Conservation (phyloP, 2,888 invertebrate species). For the Listrodromus nycthemerus region DNA sequence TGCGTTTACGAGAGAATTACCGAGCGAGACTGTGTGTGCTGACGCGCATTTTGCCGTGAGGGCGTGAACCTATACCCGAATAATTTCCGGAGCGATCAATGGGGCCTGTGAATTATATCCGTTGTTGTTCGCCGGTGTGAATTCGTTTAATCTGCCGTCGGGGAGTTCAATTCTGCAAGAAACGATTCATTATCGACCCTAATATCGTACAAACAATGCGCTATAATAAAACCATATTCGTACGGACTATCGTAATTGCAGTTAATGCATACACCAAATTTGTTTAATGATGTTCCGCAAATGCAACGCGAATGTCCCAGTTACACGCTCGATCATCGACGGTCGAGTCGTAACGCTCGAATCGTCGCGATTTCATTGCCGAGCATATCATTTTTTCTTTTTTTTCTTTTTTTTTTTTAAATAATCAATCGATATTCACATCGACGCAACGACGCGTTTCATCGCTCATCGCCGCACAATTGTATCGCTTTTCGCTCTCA, state of each 20-base stretch:
- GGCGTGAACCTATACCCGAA: constrained; percentile 65
- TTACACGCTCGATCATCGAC: constrained; percentile 57
- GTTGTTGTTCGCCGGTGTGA: constrained; percentile 47
- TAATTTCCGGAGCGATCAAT: constrained; percentile 69
- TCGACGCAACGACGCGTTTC: neutral
- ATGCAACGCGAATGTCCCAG: constrained; percentile 30
- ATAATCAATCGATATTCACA: constrained; percentile 5
- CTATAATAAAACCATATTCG: constrained; percentile 19
- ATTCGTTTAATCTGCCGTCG: constrained; percentile 32
- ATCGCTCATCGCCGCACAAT: too few species aligned
- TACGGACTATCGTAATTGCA: neutral
- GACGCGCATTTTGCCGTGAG: constrained; percentile 40
- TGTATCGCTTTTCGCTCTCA: neutral
- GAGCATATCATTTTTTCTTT: too few species aligned
- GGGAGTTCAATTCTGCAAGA: constrained; percentile 33
- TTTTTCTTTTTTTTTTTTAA: neutral
- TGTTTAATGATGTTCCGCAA: neutral
- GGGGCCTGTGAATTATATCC: constrained; percentile 66
- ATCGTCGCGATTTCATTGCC: constrained; percentile 34
- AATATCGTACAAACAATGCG: constrained; percentile 4
- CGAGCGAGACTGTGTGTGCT: constrained; percentile 30
- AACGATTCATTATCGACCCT: constrained; percentile 34
- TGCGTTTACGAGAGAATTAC: constrained; percentile 34
- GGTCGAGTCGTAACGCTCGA: constrained; percentile 30
- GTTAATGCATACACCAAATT: neutral